Evolutionary conservation across 92 coral and sea anemone species (phyloP).

Genomic region (Phenganax marumi): DNA sequence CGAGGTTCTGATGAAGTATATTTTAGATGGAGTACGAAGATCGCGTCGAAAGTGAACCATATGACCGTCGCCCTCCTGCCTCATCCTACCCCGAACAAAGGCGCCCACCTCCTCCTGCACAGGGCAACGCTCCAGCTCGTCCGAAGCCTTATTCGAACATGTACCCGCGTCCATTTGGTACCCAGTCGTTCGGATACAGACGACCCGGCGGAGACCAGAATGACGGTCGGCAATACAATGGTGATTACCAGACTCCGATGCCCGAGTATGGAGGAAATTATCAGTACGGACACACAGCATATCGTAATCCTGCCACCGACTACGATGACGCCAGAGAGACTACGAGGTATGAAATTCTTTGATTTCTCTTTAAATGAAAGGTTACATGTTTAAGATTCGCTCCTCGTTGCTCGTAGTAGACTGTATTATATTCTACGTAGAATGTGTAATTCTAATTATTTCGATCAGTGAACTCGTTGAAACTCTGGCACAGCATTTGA

Average conservation of each 20-base stretch:
- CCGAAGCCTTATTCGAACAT: slow-evolving; percentile 27
- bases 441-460: background rate
- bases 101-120: slow-evolving; percentile 39
- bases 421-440: background rate
- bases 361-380: background rate
- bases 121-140: slow-evolving; percentile 19
- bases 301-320: slow-evolving; percentile 38
- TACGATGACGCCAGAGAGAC: slow-evolving; percentile 38
- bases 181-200: slow-evolving; percentile 40
- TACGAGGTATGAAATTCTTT: slow-evolving; percentile 30
- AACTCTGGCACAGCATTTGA: background rate
- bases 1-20: background rate
- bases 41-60: slow-evolving; percentile 36
- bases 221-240: slow-evolving; percentile 41
- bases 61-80: slow-evolving; percentile 37
- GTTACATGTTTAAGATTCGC: too few species aligned
- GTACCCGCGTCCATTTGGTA: slow-evolving; percentile 42
- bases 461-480: background rate
- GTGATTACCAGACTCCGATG: slow-evolving; percentile 28
- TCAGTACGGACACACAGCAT: slow-evolving; percentile 40
- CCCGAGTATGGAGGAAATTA: slow-evolving; percentile 23
- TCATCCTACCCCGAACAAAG: slow-evolving; percentile 1
- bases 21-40: slow-evolving; percentile 30
- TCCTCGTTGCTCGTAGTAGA: too few species aligned
- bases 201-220: slow-evolving; percentile 21